Conservation (phyloP, 2,888 invertebrate species). For the Junonia oenone region DNA sequence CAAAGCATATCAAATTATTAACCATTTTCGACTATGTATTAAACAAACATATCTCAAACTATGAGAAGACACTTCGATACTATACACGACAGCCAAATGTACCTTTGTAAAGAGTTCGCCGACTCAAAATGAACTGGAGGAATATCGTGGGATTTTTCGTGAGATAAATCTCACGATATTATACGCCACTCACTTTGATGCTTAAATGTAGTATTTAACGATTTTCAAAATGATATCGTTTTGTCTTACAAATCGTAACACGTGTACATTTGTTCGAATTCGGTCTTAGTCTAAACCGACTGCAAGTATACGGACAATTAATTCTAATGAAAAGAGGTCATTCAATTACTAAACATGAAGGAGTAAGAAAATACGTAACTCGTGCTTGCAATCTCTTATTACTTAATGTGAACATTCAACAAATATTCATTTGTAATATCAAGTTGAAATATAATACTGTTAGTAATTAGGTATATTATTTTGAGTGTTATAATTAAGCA, state of each 20-base stretch:
- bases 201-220: neutral
- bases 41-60: slow-evolving; percentile 19
- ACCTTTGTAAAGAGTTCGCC: slow-evolving; percentile 49
- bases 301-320: slow-evolving; percentile 28
- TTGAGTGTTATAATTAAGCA: neutral
- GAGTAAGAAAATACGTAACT: slow-evolving; percentile 19
- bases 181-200: slow-evolving; percentile 22
- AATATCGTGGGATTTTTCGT: slow-evolving; percentile 33
- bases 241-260: slow-evolving; percentile 15
- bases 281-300: slow-evolving; percentile 20
- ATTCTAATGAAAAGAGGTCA: slow-evolving; percentile 39
- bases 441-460: neutral
- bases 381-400: slow-evolving; percentile 35
- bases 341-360: slow-evolving; percentile 41
- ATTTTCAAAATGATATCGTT: neutral
- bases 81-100: slow-evolving; percentile 60
- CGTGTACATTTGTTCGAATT: slow-evolving; percentile 25
- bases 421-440: neutral
- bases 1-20: slow-evolving; percentile 37
- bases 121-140: slow-evolving; percentile 51
- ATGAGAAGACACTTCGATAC: slow-evolving; percentile 37
- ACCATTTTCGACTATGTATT: slow-evolving; percentile 44
- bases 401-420: slow-evolving; percentile 12
- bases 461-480: neutral
- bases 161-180: slow-evolving; percentile 48